Percentiles rank a stretch among this genome's conserved stretches.
phyloP scores from a whole-genome alignment of 2,113 vertebrate genomes.

The Onychostoma macrolepis region DNA sequence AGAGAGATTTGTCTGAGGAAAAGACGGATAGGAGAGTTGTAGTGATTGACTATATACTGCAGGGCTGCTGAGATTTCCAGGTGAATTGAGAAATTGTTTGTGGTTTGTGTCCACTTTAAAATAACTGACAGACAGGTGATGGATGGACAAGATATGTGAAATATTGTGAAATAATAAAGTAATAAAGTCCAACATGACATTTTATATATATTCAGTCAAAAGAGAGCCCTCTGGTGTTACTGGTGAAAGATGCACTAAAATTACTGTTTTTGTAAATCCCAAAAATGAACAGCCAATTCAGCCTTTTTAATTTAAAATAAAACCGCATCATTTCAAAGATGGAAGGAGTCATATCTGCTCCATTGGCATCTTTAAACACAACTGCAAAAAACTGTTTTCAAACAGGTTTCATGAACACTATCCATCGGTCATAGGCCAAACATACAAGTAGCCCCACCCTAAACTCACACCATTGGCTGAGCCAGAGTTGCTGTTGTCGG shows the following conservation, averaged over 20 bases:
- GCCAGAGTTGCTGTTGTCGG: background rate
- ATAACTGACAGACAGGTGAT: background rate
- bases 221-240: slow-evolving; percentile 14
- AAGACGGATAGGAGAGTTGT: background rate
- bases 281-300: background rate
- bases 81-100: background rate
- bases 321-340: background rate
- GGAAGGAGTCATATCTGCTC: background rate
- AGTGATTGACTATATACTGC: background rate
- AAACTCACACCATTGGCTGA: background rate
- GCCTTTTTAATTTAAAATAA: background rate
- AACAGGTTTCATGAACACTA: background rate
- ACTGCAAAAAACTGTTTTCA: background rate
- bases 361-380: background rate
- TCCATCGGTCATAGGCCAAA: background rate
- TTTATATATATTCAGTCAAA: background rate
- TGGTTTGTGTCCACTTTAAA: slow-evolving; percentile 7
- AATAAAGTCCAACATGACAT: background rate
- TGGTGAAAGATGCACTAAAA: background rate
- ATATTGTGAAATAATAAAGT: background rate
- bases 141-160: background rate
- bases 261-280: background rate
- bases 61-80: background rate
- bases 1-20: background rate
- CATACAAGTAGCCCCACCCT: background rate